A percentile compares a stretch with the other conserved stretches of the same genome.
phyloP scores from a whole-genome alignment of 2,113 vertebrate genomes.

The Grus americana region DNA sequence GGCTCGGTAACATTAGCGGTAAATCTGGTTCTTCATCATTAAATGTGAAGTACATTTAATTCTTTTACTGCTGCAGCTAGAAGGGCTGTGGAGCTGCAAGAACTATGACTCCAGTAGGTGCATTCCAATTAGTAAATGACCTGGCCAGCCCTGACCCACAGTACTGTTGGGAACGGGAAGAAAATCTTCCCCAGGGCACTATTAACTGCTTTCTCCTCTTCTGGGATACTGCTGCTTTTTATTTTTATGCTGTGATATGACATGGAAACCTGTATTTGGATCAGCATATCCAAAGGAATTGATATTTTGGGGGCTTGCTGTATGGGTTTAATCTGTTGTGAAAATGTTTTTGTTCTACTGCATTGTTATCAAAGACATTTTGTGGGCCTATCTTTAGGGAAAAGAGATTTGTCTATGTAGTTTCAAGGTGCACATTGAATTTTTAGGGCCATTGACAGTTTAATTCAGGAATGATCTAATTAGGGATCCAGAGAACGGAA shows the following conservation, averaged over 20 bases:
- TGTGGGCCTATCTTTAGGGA: slow-evolving; percentile 41
- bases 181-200: not conserved
- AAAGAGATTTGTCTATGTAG: slow-evolving; percentile 50
- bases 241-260: not conserved
- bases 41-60: not conserved
- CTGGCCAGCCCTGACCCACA: not conserved
- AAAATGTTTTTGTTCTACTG: not conserved
- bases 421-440: slow-evolving; percentile 49
- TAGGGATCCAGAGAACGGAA: slow-evolving; percentile 66
- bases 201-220: not conserved
- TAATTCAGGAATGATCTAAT: slow-evolving; percentile 78
- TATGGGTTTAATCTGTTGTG: slow-evolving; percentile 25
- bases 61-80: not conserved
- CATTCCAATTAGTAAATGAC: not conserved
- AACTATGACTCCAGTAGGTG: not conserved
- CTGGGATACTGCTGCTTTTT: not conserved
- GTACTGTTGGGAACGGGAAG: not conserved
- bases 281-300: not conserved
- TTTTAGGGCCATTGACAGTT: slow-evolving; percentile 64
- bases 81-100: not conserved
- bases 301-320: not conserved
- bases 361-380: slow-evolving; percentile 6
- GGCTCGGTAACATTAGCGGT: not conserved
- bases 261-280: not conserved
- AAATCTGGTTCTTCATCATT: not conserved